These are phyloP conservation scores for Thymallus thymallus DNA, from an alignment of 2,113 vertebrate species.

Conservation along the genomic window DNA sequence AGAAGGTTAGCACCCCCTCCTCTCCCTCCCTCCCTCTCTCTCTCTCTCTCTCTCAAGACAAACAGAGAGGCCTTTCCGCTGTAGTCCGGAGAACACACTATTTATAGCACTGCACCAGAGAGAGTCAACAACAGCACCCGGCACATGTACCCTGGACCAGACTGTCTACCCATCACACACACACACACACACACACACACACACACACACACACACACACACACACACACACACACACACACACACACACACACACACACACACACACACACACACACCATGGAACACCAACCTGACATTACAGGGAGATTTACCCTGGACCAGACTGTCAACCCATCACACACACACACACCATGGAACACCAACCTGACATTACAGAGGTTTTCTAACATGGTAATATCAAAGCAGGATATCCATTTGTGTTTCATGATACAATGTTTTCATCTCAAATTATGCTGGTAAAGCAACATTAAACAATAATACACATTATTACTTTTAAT, in stretches of 20 bases:
- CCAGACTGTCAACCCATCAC: slow-evolving; percentile 8
- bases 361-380: neutral
- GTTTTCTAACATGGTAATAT: neutral
- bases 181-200: neutral
- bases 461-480: neutral
- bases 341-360: neutral
- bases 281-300: neutral
- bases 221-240: no score
- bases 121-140: slow-evolving; percentile 47
- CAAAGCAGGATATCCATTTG: neutral
- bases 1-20: slow-evolving; percentile 35
- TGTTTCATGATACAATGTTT: slow-evolving; percentile 68
- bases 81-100: slow-evolving; percentile 48
- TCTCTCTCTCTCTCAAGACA: neutral
- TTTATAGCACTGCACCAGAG: slow-evolving; percentile 45
- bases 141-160: slow-evolving; percentile 42
- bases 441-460: neutral
- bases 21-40: slow-evolving; percentile 19
- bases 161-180: slow-evolving; percentile 25
- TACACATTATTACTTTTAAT: slow-evolving; percentile 8
- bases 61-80: slow-evolving; percentile 3
- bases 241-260: slow-evolving; percentile 9
- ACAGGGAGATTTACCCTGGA: neutral
- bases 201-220: neutral
- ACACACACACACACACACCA: neutral